Base-by-base conservation (phyloP, 2,113 vertebrate species). In the Scophthalmus maximus region DNA sequence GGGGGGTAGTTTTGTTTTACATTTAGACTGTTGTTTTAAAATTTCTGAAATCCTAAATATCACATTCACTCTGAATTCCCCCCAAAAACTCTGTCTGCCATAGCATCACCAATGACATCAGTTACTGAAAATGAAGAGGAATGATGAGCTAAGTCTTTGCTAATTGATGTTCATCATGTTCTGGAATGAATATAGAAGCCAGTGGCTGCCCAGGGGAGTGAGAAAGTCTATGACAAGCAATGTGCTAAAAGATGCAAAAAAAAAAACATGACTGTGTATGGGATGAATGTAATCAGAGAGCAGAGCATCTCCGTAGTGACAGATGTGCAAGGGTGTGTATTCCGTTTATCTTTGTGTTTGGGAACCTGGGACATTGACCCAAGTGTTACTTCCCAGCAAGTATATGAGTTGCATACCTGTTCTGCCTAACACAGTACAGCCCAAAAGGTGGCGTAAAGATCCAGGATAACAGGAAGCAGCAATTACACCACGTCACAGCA, bases 401-500 rank as follows among this genome's bases (percentile, higher is more conserved):
- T 29, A 38, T 56, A 17, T 57, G 22, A 50, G 40, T 32, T 61
- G 51, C 50, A 58, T 59, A 47, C 34, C 50, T 81, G 8, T 53
- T 44, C 57, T 27, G 12, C 7, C 6, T 6, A 36, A 27, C 59
- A n/a, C 56, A 26, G 29, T 20, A 10, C 20, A 44, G 26, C 22
- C 6, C 18, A 47, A 23, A 57, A 73, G 59, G 36, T 51, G 52
- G 8, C 46, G 40, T 12, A 5, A 44, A 60, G n/a, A 83, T 68
- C 73, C 49, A n/a, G 40, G 73, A 71, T 68, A 75, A 71, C 63
- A 73, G 44, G 57, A 63, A 83, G 50, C 60, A 18, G 77, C 68
- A 90, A 84, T 88, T 88, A 82, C 36, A 73, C 27, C 51, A 75
- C 8, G 22, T 78, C 62, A 55, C 10, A 65, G 55, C 50, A 66